Conservation (phyloP, 2,113 vertebrate species). For the Poeciliopsis turrubarensis region DNA sequence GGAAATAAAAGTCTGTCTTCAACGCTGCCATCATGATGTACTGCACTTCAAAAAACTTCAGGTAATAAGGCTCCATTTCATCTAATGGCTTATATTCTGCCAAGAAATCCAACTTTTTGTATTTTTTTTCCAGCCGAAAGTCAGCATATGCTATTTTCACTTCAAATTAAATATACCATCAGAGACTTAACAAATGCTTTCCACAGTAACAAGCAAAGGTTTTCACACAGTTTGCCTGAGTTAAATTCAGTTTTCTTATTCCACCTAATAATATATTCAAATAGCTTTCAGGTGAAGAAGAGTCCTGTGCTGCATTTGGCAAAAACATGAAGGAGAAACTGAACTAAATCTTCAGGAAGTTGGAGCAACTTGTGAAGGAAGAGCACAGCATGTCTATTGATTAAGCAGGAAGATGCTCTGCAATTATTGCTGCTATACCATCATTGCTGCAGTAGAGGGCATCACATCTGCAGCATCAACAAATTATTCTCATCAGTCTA, state of each 20-base stretch:
- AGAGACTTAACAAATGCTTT: too few relatives aligned
- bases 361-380: neutral
- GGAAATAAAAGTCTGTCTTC: neutral
- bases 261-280: neutral
- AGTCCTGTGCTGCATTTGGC: neutral
- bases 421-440: conserved; percentile 22
- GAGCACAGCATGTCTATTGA: neutral
- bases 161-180: too few relatives aligned
- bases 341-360: neutral
- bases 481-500: neutral
- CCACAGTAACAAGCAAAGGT: neutral
- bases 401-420: neutral
- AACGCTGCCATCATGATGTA: neutral
- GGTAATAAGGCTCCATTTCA: neutral
- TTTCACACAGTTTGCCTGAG: neutral
- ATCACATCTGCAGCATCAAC: conserved; percentile 41
- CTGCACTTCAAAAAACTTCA: neutral
- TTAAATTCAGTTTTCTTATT: neutral
- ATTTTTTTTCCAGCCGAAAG: neutral
- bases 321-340: neutral
- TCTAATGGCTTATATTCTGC: neutral
- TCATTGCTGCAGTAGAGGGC: conserved; percentile 64
- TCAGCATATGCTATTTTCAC: neutral
- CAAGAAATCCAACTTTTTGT: neutral
- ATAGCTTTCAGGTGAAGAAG: neutral